Evolutionary conservation across 2,113 vertebrate genomes (phyloP), one percentile per base, ranked within the genome.

Genomic region (Echinops telfairi): DNA sequence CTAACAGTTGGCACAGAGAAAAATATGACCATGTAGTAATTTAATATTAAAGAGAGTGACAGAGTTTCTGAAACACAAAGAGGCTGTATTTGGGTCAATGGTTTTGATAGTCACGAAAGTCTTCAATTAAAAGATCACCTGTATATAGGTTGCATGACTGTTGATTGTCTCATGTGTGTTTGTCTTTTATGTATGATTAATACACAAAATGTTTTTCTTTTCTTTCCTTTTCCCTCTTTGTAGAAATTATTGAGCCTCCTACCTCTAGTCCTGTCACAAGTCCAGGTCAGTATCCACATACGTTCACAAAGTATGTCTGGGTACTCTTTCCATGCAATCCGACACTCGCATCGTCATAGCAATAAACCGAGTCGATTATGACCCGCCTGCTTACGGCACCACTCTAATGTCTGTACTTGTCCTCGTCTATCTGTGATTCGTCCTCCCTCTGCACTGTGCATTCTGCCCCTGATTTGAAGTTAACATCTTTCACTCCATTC

Each of bases 271-370:
- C 99, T 98, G 99, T 99, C 98, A 99, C 99, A 97, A 99, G 99
- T 98, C 99, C 99, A 99, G 99, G 99, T 99, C 99, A 99, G 99
- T 99, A 99, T 99, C 98, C 99, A 98, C 98, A 98, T 98, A 98
- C 98, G 98, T 97, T 97, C 98, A 97, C 97, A 90, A 97, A 98
- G 99, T 98, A 98, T 98, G 98, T 97, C 89, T 98, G 98, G 98
- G 98, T 98, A 96, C 98, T 98, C 92, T 95, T 97, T 98, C 94
- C 86, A 79, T 94, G 90, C 91, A 95, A 33, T 94, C 57, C 94
- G 70, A 84, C 82, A n/a, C 88, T 73, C 31, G 27, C 88, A 31
- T 83, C 38, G 83, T 96, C 92, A 19, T 86, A 71, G 82, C 96
- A 23, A 33, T 73, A 92, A 83, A 91, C 6, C 2, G 43, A 82